Evolutionary conservation across 2,797 vertebrate genomes (phyloP).

Genomic region (Chanos chanos): DNA sequence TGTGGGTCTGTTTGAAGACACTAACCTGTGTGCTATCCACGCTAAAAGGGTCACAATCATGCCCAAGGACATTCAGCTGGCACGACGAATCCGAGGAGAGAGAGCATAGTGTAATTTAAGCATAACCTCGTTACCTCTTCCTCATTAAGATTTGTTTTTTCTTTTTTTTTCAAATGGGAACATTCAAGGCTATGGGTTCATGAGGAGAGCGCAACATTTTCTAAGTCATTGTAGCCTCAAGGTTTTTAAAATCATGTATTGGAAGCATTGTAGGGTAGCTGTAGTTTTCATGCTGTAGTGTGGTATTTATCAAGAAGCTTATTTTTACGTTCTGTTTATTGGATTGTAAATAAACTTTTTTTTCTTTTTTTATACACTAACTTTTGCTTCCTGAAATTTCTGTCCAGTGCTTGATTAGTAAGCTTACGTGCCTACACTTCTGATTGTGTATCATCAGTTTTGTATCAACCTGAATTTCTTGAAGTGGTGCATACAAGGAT

Average conservation of each 20-base stretch:
- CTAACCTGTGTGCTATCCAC: slow-evolving; percentile 45
- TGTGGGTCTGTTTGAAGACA: slow-evolving; percentile 48
- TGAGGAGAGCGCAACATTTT: slow-evolving; percentile 49
- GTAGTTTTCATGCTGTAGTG: slow-evolving; percentile 54
- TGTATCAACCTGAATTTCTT: too few relatives aligned
- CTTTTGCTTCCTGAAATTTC: slow-evolving; percentile 59
- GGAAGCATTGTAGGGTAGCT: slow-evolving; percentile 42
- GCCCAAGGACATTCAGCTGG: slow-evolving; percentile 49
- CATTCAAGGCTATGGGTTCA: slow-evolving; percentile 41
- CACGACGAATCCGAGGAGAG: slow-evolving; percentile 44
- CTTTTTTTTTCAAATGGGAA: slow-evolving; percentile 20
- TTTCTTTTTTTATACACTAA: too few relatives aligned
- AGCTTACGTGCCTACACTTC: too few relatives aligned
- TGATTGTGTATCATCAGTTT: too few relatives aligned
- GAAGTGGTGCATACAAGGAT: too few relatives aligned
- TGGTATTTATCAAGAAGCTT: slow-evolving; percentile 42
- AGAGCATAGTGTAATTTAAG: slow-evolving; percentile 36
- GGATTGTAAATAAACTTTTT: slow-evolving; percentile 69
- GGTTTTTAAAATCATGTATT: slow-evolving; percentile 59
- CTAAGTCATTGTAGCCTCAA: slow-evolving; percentile 61
- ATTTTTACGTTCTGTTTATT: slow-evolving; percentile 53
- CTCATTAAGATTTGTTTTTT: slow-evolving; percentile 8
- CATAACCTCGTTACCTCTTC: neutral
- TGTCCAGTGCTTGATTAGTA: neutral
- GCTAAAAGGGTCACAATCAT: slow-evolving; percentile 51